Percentiles rank a stretch among this genome's conserved stretches.
Conservation (phyloP, 2,888 invertebrate species). For the Theristus sp. region DNA sequence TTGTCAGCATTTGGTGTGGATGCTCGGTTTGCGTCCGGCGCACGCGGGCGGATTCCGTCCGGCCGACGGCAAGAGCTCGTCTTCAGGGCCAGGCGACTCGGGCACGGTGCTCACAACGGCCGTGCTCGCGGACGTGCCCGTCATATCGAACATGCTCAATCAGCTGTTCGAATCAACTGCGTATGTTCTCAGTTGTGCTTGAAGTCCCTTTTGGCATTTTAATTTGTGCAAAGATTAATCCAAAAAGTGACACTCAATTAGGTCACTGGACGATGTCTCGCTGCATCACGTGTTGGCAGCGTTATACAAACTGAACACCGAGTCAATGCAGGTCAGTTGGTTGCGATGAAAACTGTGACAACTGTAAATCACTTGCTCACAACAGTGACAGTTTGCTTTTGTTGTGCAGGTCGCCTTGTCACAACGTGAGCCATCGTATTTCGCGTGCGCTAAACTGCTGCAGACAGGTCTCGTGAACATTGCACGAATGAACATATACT, state of each 20-base stretch:
- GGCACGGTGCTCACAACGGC: conserved; percentile 57
- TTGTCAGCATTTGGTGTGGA: conserved; percentile 56
- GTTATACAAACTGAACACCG: conserved; percentile 78
- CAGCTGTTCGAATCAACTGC: conserved; percentile 13
- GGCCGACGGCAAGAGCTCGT: conserved; percentile 15
- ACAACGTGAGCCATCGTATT: conserved; percentile 72
- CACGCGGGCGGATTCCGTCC: conserved; percentile 61
- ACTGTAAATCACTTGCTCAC: no score
- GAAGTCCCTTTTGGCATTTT: no score
- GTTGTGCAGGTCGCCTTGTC: background rate
- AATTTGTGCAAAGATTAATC: no score
- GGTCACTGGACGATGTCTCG: conserved; percentile 71
- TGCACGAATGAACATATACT: conserved; percentile 67
- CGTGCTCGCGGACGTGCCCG: conserved; percentile 82
- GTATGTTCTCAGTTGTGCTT: background rate
- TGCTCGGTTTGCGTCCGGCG: conserved; percentile 78
- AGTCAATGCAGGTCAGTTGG: conserved; percentile 89
- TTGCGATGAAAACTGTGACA: no score
- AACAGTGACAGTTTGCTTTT: background rate
- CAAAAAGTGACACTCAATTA: no score
- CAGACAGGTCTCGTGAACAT: conserved; percentile 89
- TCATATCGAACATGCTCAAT: conserved; percentile 36
- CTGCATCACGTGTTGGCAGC: conserved; percentile 89
- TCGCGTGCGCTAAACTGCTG: conserved; percentile 91
- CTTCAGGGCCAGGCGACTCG: background rate